phyloP scores from a whole-genome alignment of 2,113 vertebrate genomes.

The Globicephala melas region DNA sequence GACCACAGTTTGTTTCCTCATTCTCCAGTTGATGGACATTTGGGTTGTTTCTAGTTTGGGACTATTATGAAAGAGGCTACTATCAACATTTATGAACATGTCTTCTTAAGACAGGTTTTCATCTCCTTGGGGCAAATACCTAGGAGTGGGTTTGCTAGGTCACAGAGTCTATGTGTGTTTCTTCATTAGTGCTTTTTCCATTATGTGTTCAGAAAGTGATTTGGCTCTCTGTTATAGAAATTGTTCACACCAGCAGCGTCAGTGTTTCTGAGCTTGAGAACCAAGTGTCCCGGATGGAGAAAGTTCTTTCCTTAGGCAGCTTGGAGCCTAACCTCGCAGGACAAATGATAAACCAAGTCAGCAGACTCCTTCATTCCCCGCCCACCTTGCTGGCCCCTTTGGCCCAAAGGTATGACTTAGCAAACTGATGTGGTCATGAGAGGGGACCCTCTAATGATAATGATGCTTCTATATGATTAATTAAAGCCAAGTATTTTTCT shows the following conservation, averaged over 20 bases:
- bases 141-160: background rate
- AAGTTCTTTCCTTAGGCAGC: conserved; percentile 79
- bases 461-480: background rate
- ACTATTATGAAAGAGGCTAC: background rate
- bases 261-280: conserved; percentile 81
- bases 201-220: conserved; percentile 38
- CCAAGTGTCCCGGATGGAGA: conserved; percentile 85
- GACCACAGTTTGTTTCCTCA: no score
- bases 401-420: conserved; percentile 86
- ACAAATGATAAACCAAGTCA: conserved; percentile 82
- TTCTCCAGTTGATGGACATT: no score
- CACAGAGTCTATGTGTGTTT: background rate
- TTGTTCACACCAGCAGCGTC: conserved; percentile 48
- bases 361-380: conserved; percentile 83
- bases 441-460: background rate
- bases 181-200: conserved; percentile 18
- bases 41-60: background rate
- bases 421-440: background rate
- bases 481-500: background rate
- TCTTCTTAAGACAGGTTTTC: background rate
- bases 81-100: background rate
- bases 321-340: conserved; percentile 78
- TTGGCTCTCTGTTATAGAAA: conserved; percentile 73
- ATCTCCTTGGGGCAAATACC: background rate
- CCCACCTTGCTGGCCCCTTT: conserved; percentile 78